Base-by-base conservation (phyloP, 2,888 invertebrate genomes). In the Monoplex corrugatus region DNA sequence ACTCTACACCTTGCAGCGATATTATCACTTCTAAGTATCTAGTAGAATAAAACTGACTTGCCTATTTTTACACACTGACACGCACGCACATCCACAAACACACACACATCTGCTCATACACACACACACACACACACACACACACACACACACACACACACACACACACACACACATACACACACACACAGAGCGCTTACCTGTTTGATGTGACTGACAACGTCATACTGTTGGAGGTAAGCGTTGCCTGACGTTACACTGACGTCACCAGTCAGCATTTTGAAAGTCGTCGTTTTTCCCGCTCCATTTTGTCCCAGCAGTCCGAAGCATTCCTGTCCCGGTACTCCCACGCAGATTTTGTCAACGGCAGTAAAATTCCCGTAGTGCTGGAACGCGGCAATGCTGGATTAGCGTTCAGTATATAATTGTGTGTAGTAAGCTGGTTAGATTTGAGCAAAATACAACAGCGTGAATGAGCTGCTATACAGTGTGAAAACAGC, bases 281-380 rank as follows among this genome's bases (percentile, higher is more conserved):
- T 98, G 95, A 98, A 98, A 0, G 98, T 98, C 16, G 91, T 90
- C 16, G 91, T 91, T 82, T 91, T 91, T 1, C 91, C 91, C 6
- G 91, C 91, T 23, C 97, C 97, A 92, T 97, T 97, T 2, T 96
- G 95, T 32, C 97, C 97, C 78, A 98, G 96, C 2, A 98, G 96
- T 0, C 98, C 98, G 93, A 98, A 98, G 95, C 98, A 98, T 96
- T 97, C 98, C 19, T 97, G 97, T 90, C 97, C 96, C 87, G 97
- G 97, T 0, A 98, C 97, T 84, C 97, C 98, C 94, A 97, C 72
- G 63, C 72, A 97, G 95, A 91, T 95, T 95, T 92, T 90, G 88
- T 95, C 94, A 0, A 95, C 95, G 16, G 95, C 95, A 28, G 93
- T 92, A 72, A 94, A 92, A 28, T 97, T 13, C 97, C 97, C 95